These are phyloP conservation scores for Panurus biarmicus DNA, from an alignment of 2,113 vertebrate genomes.

Conservation along the genomic window DNA sequence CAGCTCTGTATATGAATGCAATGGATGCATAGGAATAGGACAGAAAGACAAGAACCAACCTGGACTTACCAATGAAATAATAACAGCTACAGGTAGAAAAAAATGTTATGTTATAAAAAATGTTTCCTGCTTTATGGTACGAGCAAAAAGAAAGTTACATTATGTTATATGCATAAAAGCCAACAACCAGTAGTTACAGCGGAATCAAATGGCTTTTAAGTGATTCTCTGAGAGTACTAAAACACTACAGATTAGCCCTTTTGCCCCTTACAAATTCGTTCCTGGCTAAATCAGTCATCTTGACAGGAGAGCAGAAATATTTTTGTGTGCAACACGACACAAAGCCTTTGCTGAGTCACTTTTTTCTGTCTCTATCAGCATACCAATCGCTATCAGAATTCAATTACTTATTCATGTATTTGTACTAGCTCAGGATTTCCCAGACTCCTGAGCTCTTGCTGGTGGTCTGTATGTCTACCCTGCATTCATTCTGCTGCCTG, in stretches of 20 bases:
- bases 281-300: background rate
- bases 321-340: background rate
- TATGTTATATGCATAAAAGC: background rate
- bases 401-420: background rate
- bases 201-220: background rate
- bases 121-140: background rate
- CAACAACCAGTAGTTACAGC: background rate
- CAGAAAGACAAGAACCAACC: background rate
- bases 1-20: background rate
- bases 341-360: constrained; percentile 13
- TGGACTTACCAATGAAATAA: background rate
- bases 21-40: background rate
- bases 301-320: background rate
- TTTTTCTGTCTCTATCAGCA: background rate
- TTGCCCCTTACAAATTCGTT: background rate
- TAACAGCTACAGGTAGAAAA: background rate
- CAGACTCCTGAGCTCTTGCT: background rate
- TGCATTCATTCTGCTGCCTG: background rate
- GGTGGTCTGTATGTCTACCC: background rate
- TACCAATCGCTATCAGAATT: background rate
- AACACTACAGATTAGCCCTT: background rate
- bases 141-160: background rate
- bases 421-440: background rate
- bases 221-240: background rate
- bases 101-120: background rate